A percentile compares a stretch with the other conserved stretches of the same genome.
These are phyloP conservation scores for Tiliacea aurago DNA, from an alignment of 2,888 invertebrate genomes.

Conservation along the genomic window DNA sequence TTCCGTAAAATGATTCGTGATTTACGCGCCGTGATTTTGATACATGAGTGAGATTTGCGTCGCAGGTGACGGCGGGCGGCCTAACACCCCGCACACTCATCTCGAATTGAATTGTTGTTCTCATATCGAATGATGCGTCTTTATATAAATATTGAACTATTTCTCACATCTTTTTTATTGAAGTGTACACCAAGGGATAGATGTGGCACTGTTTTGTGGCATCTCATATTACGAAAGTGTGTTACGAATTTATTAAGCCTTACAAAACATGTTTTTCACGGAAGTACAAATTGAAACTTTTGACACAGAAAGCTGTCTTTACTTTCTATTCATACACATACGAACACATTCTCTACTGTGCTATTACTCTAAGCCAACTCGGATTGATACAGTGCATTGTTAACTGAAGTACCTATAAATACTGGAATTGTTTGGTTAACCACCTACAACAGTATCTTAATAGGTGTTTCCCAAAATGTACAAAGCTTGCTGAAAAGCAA, in stretches of 20 bases:
- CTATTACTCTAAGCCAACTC: background rate
- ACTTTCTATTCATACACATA: too few relatives aligned
- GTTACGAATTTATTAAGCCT: conserved; percentile 21
- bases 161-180: conserved; percentile 40
- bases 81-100: conserved; percentile 68
- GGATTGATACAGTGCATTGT: background rate
- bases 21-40: conserved; percentile 81
- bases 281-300: conserved; percentile 24
- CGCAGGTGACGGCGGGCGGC: conserved; percentile 75
- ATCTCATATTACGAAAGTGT: conserved; percentile 17
- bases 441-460: background rate
- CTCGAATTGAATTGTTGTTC: conserved; percentile 79
- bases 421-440: background rate
- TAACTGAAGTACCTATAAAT: too few relatives aligned
- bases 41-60: conserved; percentile 79
- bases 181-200: conserved; percentile 21
- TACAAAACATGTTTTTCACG: conserved; percentile 21
- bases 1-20: conserved; percentile 84
- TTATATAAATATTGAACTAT: conserved; percentile 61
- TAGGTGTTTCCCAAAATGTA: background rate
- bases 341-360: background rate
- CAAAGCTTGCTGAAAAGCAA: background rate
- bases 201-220: conserved; percentile 16
- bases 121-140: conserved; percentile 65
- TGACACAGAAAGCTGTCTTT: background rate